These are phyloP conservation scores for Semaprochilodus insignis DNA, from an alignment of 2,797 vertebrate species.

Conservation along the genomic window DNA sequence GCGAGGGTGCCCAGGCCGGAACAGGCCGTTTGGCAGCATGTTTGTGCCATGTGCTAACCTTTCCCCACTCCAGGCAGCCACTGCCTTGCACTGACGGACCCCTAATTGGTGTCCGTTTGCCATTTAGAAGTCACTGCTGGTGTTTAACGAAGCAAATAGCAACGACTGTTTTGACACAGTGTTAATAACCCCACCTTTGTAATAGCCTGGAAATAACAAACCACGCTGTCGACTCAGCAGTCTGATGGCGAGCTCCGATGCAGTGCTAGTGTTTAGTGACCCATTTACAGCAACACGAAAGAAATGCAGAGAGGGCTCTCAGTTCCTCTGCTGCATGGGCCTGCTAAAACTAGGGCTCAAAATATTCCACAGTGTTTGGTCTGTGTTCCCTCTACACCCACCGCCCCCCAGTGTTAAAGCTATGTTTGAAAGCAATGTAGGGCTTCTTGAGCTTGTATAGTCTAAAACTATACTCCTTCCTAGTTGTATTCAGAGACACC, in stretches of 20 bases:
- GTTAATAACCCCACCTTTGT: slow-evolving; percentile 24
- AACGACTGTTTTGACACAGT: slow-evolving; percentile 35
- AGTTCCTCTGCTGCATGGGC: slow-evolving; percentile 27
- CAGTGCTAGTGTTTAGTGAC: slow-evolving; percentile 36
- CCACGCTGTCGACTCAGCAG: slow-evolving; percentile 20
- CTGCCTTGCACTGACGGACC: neutral
- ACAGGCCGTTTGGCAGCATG: slow-evolving; percentile 11
- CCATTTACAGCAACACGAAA: slow-evolving; percentile 38
- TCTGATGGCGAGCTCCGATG: neutral
- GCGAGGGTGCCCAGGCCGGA: neutral
- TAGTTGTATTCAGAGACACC: too few species aligned
- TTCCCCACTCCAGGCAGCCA: neutral
- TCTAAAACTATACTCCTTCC: too few species aligned
- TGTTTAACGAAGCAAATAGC: slow-evolving; percentile 25
- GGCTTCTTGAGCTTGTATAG: slow-evolving; percentile 6
- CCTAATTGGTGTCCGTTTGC: slow-evolving; percentile 36
- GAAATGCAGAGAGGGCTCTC: slow-evolving; percentile 12
- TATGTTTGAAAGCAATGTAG: slow-evolving; percentile 1
- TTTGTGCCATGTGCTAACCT: neutral
- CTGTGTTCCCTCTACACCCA: too few species aligned
- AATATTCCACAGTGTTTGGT: slow-evolving; percentile 43
- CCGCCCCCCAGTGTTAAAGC: too few species aligned
- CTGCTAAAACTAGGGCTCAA: slow-evolving; percentile 19
- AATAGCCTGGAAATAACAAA: slow-evolving; percentile 12
- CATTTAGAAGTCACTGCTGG: neutral